Base-by-base conservation (phyloP, 2,888 invertebrate genomes). In the Morpho helenor region DNA sequence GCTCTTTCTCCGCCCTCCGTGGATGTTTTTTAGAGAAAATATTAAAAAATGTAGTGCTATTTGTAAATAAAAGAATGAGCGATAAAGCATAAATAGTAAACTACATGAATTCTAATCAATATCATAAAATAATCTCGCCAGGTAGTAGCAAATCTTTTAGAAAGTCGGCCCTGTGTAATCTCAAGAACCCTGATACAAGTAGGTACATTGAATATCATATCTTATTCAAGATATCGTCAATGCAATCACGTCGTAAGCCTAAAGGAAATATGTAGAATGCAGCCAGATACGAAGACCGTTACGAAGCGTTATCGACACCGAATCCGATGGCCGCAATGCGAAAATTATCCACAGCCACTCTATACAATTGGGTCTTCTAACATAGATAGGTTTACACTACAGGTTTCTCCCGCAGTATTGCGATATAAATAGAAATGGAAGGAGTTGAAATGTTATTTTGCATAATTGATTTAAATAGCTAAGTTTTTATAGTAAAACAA, bases 241-340 rank as follows among this genome's bases (percentile, higher is more conserved):
- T 55, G 57, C 50, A 62, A 66, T 64, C 66, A 60, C 57, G 59
- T 83, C 79, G 71, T 71, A 72, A 78, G 79, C 76, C 70, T 67
- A 69, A 75, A 72, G 68, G 76, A 79, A 80, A 79, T 77, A 77
- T 76, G 73, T 72, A 82, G 82, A 84, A 84, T 82, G 81, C 80
- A 80, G 76, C 56, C 69, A 71, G 78, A 78, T 83, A 82, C 77
- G 77, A 75, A 76, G 76, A 87, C 87, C 85, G 84, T 88, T 87
- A 85, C 80, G 67, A 76, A 77, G 72, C 76, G 79, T 81, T 82
- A 86, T 85, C 82, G 80, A 77, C 75, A 80, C 76, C 78, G 79
- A 82, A 84, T 82, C 79, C 80, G 81, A 87, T 86, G 82, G 80
- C 72, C 74, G 82, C 85, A 86, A 83, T 84, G 86, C 81, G 86